Percentiles rank a stretch among this genome's conserved stretches.
Evolutionary conservation across 2,113 vertebrate genomes (phyloP).

Genomic region (Carlito syrichta): DNA sequence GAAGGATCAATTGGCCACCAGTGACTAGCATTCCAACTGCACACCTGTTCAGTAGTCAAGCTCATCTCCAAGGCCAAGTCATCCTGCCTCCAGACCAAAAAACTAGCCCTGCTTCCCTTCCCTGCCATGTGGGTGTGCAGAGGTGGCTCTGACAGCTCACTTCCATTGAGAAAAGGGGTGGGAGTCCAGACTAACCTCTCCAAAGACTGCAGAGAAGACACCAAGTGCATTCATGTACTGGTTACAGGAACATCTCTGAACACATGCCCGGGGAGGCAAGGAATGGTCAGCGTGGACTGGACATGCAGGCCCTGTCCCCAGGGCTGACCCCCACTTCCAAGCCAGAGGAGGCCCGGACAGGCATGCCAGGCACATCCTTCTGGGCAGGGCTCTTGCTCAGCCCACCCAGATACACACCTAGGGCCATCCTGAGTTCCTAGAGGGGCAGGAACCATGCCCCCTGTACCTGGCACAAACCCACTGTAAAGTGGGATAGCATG

Average conservation of each 20-base stretch:
- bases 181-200: too few relatives aligned
- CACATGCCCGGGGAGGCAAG: background rate
- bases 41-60: conserved; percentile 70
- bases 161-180: background rate
- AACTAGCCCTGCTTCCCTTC: background rate
- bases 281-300: background rate
- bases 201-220: background rate
- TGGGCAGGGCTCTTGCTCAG: background rate
- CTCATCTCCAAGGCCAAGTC: conserved; percentile 56
- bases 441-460: background rate
- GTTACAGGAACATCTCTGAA: background rate
- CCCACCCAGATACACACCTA: too few relatives aligned
- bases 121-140: rapidly evolving
- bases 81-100: conserved; percentile 65
- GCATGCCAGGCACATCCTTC: background rate
- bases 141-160: too few relatives aligned
- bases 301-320: background rate
- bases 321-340: background rate
- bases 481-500: too few relatives aligned
- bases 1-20: conserved; percentile 32
- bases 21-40: conserved; percentile 82
- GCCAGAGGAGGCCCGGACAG: background rate
- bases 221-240: background rate
- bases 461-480: background rate
- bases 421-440: too few relatives aligned